Evolutionary conservation across 2,888 invertebrate genomes (phyloP).

Genomic region (Drosophila austrosaltans): DNA sequence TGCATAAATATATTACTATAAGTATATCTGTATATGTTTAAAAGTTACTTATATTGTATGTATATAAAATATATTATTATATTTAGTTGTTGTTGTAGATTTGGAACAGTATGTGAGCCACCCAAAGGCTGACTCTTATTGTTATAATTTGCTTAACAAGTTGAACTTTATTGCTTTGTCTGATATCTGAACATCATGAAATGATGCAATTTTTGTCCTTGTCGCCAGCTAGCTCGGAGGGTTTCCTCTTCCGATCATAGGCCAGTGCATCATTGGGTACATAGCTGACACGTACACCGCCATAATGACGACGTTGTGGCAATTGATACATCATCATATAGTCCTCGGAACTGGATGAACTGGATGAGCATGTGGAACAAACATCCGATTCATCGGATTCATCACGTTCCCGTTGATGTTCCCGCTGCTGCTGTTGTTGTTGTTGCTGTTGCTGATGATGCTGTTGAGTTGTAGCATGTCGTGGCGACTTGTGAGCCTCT

Average conservation of each 20-base stretch:
- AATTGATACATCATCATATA: conserved; percentile 94
- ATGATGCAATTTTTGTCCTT: conserved; percentile 93
- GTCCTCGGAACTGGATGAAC: conserved; percentile 92
- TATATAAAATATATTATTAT: conserved; percentile 33
- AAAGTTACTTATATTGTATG: conserved; percentile 4
- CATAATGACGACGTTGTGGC: conserved; percentile 92
- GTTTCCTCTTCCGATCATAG: conserved; percentile 89
- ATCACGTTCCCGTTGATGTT: conserved; percentile 61
- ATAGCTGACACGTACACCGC: conserved; percentile 95
- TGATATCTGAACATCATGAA: conserved; percentile 87
- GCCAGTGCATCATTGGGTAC: conserved; percentile 96
- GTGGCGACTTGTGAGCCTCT: conserved; percentile 52
- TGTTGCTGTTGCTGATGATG: conserved; percentile 35
- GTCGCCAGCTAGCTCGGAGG: conserved; percentile 80
- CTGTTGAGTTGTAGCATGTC: conserved; percentile 23
- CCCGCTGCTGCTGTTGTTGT: conserved; percentile 48
- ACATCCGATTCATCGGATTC: conserved; percentile 90
- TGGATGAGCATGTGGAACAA: conserved; percentile 95
- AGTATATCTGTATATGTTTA: conserved; percentile 22
- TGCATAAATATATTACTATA: conserved; percentile 50
- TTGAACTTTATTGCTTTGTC: conserved; percentile 75
- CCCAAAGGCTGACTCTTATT: conserved; percentile 34
- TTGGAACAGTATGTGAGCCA: conserved; percentile 63
- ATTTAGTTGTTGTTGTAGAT: conserved; percentile 38
- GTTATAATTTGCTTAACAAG: conserved; percentile 52